Conservation (phyloP, 2,888 invertebrate genomes). For the Drymonia ruficornis region DNA sequence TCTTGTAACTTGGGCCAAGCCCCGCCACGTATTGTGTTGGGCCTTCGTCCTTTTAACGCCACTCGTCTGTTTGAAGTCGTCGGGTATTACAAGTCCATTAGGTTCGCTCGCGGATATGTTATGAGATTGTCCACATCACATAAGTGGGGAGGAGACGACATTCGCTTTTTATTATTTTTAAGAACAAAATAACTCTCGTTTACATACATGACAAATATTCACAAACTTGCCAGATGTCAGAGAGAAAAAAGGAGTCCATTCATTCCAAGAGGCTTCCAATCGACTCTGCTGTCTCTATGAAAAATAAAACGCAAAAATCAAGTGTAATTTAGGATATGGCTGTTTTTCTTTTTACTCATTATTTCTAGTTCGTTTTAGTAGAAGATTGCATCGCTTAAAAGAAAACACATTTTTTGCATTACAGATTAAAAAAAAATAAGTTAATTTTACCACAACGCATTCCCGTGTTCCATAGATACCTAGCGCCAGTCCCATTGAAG, state of each 20-base stretch:
- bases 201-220: neutral
- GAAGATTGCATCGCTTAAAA: too few relatives aligned
- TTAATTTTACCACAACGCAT: conserved; percentile 23
- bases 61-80: conserved; percentile 78
- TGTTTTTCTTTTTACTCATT: too few relatives aligned
- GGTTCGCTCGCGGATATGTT: conserved; percentile 77
- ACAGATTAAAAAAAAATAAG: neutral
- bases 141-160: conserved; percentile 40
- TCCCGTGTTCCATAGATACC: conserved; percentile 46
- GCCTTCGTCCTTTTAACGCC: conserved; percentile 82
- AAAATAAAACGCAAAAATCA: too few relatives aligned
- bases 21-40: conserved; percentile 62
- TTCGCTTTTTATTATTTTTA: conserved; percentile 6
- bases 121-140: conserved; percentile 45
- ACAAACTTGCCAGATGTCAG: neutral
- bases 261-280: too few relatives aligned
- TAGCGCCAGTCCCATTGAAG: conserved; percentile 67
- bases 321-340: too few relatives aligned
- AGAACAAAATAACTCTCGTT: neutral
- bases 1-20: conserved; percentile 38
- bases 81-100: conserved; percentile 84
- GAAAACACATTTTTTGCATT: neutral
- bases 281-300: too few relatives aligned
- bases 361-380: too few relatives aligned
- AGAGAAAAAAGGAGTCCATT: too few relatives aligned